These are phyloP conservation scores for Eira barbara DNA, from an alignment of 2,113 vertebrate species.

Conservation along the genomic window DNA sequence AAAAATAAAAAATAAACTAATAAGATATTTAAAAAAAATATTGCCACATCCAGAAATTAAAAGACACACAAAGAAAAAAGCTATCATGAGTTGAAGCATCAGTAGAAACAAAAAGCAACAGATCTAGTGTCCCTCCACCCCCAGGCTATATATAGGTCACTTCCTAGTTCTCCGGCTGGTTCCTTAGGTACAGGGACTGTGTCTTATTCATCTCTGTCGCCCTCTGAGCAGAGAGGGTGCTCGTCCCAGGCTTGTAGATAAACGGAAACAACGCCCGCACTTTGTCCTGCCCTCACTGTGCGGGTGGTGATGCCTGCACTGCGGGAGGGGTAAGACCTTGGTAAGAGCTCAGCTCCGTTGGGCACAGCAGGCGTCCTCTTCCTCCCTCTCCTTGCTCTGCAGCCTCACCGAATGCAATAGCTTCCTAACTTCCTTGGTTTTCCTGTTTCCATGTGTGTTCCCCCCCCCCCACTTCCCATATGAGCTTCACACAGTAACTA, in stretches of 20 bases:
- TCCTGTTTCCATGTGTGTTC: not conserved
- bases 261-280: not conserved
- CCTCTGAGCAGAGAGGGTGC: not conserved
- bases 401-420: not conserved
- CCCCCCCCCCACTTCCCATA: too few species aligned
- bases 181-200: not conserved
- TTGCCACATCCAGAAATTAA: not conserved
- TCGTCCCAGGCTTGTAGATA: not conserved
- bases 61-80: not conserved
- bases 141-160: not conserved
- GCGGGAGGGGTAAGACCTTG: not conserved
- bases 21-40: not conserved
- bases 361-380: not conserved
- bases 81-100: not conserved
- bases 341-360: not conserved
- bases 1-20: not conserved
- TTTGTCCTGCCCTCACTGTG: not conserved
- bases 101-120: not conserved
- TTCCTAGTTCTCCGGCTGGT: not conserved
- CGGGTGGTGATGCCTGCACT: not conserved
- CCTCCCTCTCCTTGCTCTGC: not conserved
- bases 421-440: not conserved
- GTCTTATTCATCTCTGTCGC: not conserved
- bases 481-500: not conserved
- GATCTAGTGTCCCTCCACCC: not conserved